A percentile compares a stretch with the other conserved stretches of the same genome.
Evolutionary conservation across 2,797 vertebrate species (phyloP).

Genomic region (Chelon labrosus): DNA sequence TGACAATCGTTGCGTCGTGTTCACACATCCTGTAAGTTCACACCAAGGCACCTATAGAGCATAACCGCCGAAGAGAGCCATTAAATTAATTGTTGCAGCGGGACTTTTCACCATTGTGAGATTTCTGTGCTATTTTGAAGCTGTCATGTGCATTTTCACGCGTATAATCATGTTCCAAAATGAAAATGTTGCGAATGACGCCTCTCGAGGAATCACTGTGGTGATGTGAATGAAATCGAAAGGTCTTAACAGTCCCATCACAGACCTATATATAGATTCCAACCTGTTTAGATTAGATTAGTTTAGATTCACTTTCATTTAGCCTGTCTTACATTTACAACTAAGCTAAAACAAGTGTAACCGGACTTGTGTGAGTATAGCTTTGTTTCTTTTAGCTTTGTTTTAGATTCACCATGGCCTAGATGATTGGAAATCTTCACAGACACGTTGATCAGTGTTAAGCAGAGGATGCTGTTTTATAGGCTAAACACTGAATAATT

Average conservation of each 20-base stretch:
- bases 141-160: background rate
- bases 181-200: background rate
- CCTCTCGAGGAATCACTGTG: background rate
- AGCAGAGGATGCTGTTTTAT: background rate
- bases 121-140: background rate
- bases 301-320: no score
- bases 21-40: constrained; percentile 4
- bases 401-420: no score
- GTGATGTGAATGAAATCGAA: constrained; percentile 3
- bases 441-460: background rate
- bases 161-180: background rate
- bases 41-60: background rate
- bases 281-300: no score
- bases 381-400: no score
- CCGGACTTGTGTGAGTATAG: no score
- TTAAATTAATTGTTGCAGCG: background rate
- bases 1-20: constrained; percentile 1
- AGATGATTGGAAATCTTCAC: no score
- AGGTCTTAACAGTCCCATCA: background rate
- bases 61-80: constrained; percentile 2
- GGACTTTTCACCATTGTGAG: constrained; percentile 4
- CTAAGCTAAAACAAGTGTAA: no score
- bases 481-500: constrained; percentile 10
- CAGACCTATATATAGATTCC: no score
- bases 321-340: no score